Conservation (phyloP, 2,797 vertebrate species). For the Neosalanx taihuensis region DNA sequence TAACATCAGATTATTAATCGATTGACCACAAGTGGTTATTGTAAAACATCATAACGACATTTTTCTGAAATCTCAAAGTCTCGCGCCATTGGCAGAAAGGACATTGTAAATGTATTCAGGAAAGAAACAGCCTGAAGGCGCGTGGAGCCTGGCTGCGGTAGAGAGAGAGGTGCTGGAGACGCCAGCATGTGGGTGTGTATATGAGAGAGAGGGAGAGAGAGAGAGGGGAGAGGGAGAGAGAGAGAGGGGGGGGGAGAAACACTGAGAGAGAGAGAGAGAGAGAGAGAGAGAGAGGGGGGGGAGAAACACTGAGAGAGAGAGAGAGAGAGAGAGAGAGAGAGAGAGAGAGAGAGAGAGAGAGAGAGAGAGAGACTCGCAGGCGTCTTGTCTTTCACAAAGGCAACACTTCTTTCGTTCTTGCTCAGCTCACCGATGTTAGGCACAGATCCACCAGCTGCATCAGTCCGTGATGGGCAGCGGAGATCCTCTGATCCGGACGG, state of each 20-base stretch:
- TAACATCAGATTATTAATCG: no score
- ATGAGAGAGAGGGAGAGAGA: neutral
- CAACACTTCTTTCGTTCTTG: slow-evolving; percentile 3
- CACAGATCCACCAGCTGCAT: neutral
- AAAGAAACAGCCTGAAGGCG: neutral
- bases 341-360: slow-evolving; percentile 9
- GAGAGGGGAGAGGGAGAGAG: slow-evolving; percentile 2
- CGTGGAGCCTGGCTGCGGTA: neutral
- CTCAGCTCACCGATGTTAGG: neutral
- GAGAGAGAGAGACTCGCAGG: neutral
- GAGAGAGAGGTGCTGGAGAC: slow-evolving; percentile 1
- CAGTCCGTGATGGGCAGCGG: neutral
- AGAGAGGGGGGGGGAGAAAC: no score
- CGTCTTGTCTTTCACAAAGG: neutral
- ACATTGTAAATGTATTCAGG: neutral
- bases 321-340: slow-evolving; percentile 2
- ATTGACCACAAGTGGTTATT: neutral
- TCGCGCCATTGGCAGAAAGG: no score
- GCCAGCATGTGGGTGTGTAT: slow-evolving; percentile 10
- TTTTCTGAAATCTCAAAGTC: no score
- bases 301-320: slow-evolving; percentile 6
- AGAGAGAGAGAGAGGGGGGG: neutral
- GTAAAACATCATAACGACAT: neutral
- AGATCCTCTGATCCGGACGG: neutral
- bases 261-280: slow-evolving; percentile 6